Evolutionary conservation across 23 tunicate species (phyloP), one percentile per base, ranked within the genome.

Genomic region (Ciona savignyi): DNA sequence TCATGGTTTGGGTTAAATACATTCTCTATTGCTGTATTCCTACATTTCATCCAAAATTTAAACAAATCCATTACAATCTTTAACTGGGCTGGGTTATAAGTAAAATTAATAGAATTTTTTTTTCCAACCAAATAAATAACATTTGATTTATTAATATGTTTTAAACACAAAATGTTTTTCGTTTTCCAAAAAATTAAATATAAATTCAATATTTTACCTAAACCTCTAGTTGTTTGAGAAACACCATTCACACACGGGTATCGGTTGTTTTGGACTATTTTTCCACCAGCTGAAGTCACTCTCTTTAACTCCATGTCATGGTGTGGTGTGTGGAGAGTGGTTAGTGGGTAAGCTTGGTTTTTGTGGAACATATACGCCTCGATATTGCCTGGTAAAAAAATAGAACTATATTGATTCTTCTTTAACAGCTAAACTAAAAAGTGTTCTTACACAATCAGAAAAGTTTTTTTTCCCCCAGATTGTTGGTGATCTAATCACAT

Each of bases 321-420:
- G 27, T 30, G 4, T 0, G 51, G 34, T 4, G 81, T 80, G 80
- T 87, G 86, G 15, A 49, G 23, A 26, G 71, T 80, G 1, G 85
- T 75, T 31, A 87, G 65, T 2, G 68, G 35, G 65, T 35, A 76
- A 1, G 95, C 83, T 32, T 81, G 71, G 71, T 71, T 76, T 11
- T 81, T 76, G 70, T 81, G 95, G 32, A 56, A 76, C 61, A 87
- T 22, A 49, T 77, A 67, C 1, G 86, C 95, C 63, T 81, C 67
- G 11, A 87, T 82, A 71, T 76, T 66, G 0, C 95, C 95, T 87
- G 60, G 25, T 69, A 22, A 33, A 72, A 24, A 32, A 33, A 70
- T 24, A 70, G 71, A 2, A 6, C 70, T 3, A 19, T 24, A 26
- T 61, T 25, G 21, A n/a, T 63, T 29, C 25, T 29, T 63, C 25